Conservation (phyloP, 1,140 invertebrate genomes). For the Drosophila lacteicornis region DNA sequence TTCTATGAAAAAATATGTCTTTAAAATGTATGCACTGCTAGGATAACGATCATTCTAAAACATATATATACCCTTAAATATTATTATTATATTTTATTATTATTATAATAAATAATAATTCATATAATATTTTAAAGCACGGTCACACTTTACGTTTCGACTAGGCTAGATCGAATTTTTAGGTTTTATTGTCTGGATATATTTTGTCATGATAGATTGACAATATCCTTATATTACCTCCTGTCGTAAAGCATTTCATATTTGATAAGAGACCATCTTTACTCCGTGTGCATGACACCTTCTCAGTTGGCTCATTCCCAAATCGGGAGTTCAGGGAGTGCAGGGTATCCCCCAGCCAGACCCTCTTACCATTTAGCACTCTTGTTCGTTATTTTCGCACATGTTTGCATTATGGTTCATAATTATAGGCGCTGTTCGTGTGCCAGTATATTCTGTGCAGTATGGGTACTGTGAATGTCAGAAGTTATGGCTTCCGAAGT, state of each 20-base stretch:
- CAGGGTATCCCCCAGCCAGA: slow-evolving; percentile 11
- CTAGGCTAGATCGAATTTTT: too few species aligned
- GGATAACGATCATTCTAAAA: too few species aligned
- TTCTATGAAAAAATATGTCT: too few species aligned
- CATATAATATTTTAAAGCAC: too few species aligned
- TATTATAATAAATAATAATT: too few species aligned
- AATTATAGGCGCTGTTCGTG: slow-evolving; percentile 74
- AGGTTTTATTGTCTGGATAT: too few species aligned
- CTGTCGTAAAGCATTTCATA: neutral
- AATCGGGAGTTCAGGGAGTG: neutral
- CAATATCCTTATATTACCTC: too few species aligned
- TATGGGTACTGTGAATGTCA: slow-evolving; percentile 25
- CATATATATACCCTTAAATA: too few species aligned
- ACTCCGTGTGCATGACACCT: slow-evolving; percentile 1
- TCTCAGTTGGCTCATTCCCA: neutral
- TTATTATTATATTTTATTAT: too few species aligned
- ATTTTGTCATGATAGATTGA: too few species aligned
- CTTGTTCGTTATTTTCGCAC: slow-evolving; percentile 55
- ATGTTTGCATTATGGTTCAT: slow-evolving; percentile 75
- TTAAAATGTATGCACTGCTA: too few species aligned
- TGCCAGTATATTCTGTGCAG: slow-evolving; percentile 22
- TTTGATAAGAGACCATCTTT: neutral
- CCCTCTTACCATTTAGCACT: slow-evolving; percentile 3
- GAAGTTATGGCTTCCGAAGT: slow-evolving; percentile 61
- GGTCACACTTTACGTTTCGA: too few species aligned